Evolutionary conservation across 35 echinoderm and acorn worm species (phyloP), one percentile per base, ranked within the genome.

Genomic region (Chiridota heheva): DNA sequence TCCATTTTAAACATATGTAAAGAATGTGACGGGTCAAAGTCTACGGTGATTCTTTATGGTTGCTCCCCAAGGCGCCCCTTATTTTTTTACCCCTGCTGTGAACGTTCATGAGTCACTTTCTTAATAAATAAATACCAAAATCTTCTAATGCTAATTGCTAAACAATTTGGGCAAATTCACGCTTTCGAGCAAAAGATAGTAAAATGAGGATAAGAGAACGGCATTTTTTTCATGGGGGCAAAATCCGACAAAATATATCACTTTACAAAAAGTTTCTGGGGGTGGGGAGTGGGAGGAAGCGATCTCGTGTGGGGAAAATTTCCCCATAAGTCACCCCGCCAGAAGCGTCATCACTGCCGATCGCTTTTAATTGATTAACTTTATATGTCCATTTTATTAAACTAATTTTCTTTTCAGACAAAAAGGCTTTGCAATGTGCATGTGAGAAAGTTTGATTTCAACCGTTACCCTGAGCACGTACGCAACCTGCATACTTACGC

Each of bases 401-500:
- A 53, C n/a, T 2, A 32, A 16, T 76, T 12, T 55, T 55, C 38
- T 81, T n/a, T 39, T 5, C 75, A 87, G 84, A 34, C 70, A 16
- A 69, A 32, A 29, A 67, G 30, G 7, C 40, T 88, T 16, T 88
- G 86, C 41, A 81, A 81, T 31, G 76, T 88, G 3, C 8, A 88
- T 18, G 5, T 88, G 1, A 61, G 86, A 17, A 33, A 33, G n/a
- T 81, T 88, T 44, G 16, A 28, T 27, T 88, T 74, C n/a, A 45
- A 81, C 5, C 36, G 25, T 1, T 72, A 81, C 53, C 86, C 86
- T 4, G 25, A 4, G 1, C 66, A 88, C 38, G 42, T 88, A 2
- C 66, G 44, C 31, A 81, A 71, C 42, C 76, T 81, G 3, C 74
- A 70, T 20, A 88, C 44, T 22, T 81, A 82, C 61, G 76, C 86